A percentile compares a stretch with the other conserved stretches of the same genome.
These are phyloP conservation scores for Heliconius hermathena DNA, from an alignment of 1,140 invertebrate species.

Conservation along the genomic window DNA sequence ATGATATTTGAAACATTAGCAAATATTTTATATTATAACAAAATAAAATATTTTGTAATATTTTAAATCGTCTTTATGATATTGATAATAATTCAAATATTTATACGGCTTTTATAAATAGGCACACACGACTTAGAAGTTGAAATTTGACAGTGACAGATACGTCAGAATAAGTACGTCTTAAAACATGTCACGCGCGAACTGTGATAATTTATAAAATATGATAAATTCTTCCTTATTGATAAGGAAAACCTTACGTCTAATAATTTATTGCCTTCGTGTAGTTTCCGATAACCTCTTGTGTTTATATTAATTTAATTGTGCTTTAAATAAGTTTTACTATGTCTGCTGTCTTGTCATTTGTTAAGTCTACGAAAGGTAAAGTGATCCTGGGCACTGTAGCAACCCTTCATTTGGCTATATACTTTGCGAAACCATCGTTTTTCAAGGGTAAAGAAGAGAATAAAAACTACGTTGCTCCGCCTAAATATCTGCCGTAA, in stretches of 20 bases:
- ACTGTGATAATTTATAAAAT: neutral
- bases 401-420: constrained; percentile 62
- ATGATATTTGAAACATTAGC: neutral
- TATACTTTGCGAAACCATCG: constrained; percentile 72
- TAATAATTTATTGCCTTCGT: neutral
- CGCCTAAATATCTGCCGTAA: constrained; percentile 71
- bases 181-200: constrained; percentile 1
- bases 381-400: constrained; percentile 72
- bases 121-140: neutral
- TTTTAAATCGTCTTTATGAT: neutral
- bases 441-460: constrained; percentile 63
- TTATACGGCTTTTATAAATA: neutral
- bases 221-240: neutral
- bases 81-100: neutral
- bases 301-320: neutral
- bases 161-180: neutral
- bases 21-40: too few relatives aligned
- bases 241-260: constrained; percentile 8
- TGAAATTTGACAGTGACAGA: neutral
- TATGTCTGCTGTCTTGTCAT: constrained; percentile 43
- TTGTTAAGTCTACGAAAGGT: constrained; percentile 69
- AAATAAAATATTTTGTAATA: neutral
- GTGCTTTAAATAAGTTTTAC: neutral
- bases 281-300: constrained; percentile 1
- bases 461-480: constrained; percentile 47